Percentiles rank a stretch among this genome's conserved stretches.
Conservation (phyloP, 2,797 vertebrate species). For the Hapalemur alaotrensis region DNA sequence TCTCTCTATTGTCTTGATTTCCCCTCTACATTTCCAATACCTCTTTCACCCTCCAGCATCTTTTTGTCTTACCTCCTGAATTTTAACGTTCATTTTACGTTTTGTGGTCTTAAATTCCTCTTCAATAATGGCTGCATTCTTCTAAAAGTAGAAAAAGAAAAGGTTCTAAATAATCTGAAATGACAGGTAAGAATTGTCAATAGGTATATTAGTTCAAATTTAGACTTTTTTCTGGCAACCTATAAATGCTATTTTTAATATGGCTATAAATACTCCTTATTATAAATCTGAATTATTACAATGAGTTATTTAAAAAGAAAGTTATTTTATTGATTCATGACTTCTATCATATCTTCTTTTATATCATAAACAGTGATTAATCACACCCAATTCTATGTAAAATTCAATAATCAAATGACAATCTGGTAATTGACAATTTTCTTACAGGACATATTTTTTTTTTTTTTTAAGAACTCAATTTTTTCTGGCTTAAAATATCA, state of each 20-base stretch:
- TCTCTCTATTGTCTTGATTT: background rate
- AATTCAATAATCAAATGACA: constrained; percentile 8
- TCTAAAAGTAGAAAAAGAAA: constrained; percentile 74
- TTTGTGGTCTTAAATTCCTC: constrained; percentile 84
- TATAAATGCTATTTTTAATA: constrained; percentile 7
- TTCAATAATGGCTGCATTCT: constrained; percentile 80
- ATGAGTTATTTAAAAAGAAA: background rate
- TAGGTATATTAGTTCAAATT: background rate
- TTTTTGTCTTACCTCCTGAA: constrained; percentile 83
- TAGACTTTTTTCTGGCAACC: background rate
- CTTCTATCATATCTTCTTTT: constrained; percentile 33
- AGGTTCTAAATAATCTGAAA: constrained; percentile 21
- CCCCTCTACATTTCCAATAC: background rate
- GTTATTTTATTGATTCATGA: constrained; percentile 3
- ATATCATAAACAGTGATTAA: background rate
- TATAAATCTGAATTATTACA: constrained; percentile 21
- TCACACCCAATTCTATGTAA: background rate
- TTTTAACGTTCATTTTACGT: constrained; percentile 81
- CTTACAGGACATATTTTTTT: background rate
- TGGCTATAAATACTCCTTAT: background rate
- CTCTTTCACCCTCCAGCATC: background rate
- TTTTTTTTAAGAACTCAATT: background rate
- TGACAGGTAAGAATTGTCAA: constrained; percentile 17
- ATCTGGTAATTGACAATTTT: background rate
- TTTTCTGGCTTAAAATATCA: constrained; percentile 21